phyloP scores from a whole-genome alignment of 2,797 vertebrate genomes.

The Phylloscopus collybita region DNA sequence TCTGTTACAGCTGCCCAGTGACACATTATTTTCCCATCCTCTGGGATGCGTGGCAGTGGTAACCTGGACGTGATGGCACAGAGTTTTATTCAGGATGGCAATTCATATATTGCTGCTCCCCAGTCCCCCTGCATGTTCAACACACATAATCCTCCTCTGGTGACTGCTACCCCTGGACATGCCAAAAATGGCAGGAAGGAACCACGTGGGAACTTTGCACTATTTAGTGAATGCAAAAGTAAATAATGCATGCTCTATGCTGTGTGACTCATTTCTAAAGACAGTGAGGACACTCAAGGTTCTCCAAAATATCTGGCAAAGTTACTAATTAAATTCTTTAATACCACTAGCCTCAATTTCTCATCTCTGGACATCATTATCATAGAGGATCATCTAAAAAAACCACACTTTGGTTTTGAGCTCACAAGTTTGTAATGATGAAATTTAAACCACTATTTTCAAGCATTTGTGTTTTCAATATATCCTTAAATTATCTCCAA shows the following conservation, averaged over 20 bases:
- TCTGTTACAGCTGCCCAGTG: background rate
- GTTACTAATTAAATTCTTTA: background rate
- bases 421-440: background rate
- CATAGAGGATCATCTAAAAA: background rate
- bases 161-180: background rate
- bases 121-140: fast-evolving
- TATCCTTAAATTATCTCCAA: background rate
- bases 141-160: background rate
- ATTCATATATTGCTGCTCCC: background rate
- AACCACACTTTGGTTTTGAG: background rate
- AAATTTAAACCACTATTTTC: background rate
- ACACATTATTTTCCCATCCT: background rate
- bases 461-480: background rate
- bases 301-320: background rate
- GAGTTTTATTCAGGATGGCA: background rate
- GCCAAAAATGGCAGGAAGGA: background rate
- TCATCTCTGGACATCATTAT: background rate
- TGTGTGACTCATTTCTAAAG: background rate
- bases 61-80: background rate
- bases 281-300: background rate
- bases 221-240: background rate
- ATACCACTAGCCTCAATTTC: background rate
- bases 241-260: background rate
- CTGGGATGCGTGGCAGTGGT: background rate
- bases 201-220: background rate